Evolutionary conservation across 1,140 invertebrate species (phyloP), one percentile per base, ranked within the genome.

Genomic region (Triops cancriformis): DNA sequence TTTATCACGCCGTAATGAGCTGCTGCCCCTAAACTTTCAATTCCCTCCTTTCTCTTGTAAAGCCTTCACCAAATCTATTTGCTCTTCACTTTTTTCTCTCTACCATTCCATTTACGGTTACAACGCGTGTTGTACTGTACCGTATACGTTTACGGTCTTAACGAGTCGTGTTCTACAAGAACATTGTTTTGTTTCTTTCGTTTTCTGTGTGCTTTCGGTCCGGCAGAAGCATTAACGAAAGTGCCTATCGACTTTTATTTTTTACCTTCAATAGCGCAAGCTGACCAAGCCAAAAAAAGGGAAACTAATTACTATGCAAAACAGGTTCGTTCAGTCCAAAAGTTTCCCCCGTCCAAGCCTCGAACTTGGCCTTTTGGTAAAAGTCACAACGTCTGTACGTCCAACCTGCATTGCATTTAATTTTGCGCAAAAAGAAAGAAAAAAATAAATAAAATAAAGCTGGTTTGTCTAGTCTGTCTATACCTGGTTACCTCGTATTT

Each of bases 281-380:
- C 7, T 23, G 51, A 64, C 10, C 51, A 23, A 64, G 51, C 18
- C 10, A 64, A 64, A 18, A 64, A 64, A 64, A 64, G 18, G 23
- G 2, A 18, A 23, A 64, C 51, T 64, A 0, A 64, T 64, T 64
- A 23, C 23, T 64, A 64, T 64, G 14, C 51, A 64, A 64, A 64
- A 18, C 51, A 23, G 23, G 51, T 64, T 64, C 51, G 51, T 64
- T n/a, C 51, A 4, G 31, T 37, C 1, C 51, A 23, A 64, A n/a
- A 1, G 4, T 64, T 18, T n/a, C 18, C 51, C 18, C 18, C 43
- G 11, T 18, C 5, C 51, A 23, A 23, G 45, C 45, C 45, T 51
- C 45, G n/a, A 51, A 51, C 45, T 51, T 23, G 51, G 51, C 51
- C 51, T 64, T 64, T 64, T 64, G 51, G 14, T 64, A 64, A 64